phyloP scores from a whole-genome alignment of 2,888 invertebrate genomes.

The Hyppa rectilinea region DNA sequence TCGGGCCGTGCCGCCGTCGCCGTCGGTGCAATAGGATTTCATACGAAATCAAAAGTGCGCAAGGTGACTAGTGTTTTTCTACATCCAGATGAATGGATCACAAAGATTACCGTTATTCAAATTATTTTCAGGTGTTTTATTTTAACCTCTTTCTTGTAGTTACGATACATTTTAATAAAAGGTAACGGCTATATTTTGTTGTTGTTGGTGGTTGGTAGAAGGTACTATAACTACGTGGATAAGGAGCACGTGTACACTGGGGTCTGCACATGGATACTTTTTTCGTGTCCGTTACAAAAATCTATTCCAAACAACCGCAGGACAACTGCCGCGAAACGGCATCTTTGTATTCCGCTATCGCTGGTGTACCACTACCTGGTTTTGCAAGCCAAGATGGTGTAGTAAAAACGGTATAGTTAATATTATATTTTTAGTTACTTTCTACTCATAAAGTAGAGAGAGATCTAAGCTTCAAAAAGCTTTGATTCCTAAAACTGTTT shows the following conservation, averaged over 20 bases:
- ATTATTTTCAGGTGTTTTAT: conserved; percentile 36
- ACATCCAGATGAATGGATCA: conserved; percentile 49
- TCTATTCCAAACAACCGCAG: background rate
- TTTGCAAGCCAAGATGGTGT: background rate
- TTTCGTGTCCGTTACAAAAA: background rate
- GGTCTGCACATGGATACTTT: background rate
- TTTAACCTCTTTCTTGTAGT: conserved; percentile 1
- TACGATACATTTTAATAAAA: conserved; percentile 10
- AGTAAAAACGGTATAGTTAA: background rate
- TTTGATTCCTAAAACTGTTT: background rate
- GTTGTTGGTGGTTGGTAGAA: background rate
- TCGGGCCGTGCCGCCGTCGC: conserved; percentile 60
- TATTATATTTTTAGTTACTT: background rate
- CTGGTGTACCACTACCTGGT: background rate
- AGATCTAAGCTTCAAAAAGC: background rate
- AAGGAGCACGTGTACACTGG: background rate
- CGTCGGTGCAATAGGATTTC: conserved; percentile 69
- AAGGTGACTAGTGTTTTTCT: conserved; percentile 71
- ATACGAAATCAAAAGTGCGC: conserved; percentile 82
- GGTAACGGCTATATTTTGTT: background rate
- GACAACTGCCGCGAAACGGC: background rate
- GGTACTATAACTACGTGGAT: too few relatives aligned
- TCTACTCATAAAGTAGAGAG: background rate
- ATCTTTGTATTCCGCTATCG: background rate
- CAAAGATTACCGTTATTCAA: conserved; percentile 46